Conservation (phyloP, 1,140 invertebrate species). For the Daktulosphaira vitifoliae region DNA sequence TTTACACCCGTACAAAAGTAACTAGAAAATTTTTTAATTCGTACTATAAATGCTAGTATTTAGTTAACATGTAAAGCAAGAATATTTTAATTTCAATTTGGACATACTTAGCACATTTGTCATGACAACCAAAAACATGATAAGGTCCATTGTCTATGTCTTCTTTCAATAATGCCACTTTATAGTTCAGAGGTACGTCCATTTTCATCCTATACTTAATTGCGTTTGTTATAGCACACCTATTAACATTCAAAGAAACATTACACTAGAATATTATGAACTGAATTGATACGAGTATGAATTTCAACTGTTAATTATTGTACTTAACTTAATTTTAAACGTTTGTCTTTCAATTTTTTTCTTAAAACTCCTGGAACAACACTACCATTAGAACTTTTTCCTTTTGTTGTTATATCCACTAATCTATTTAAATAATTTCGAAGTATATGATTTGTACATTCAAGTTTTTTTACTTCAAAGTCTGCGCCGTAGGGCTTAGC, state of each 20-base stretch:
- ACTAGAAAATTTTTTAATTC: neutral
- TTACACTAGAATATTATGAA: neutral
- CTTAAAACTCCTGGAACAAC: neutral
- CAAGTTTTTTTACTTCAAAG: conserved; percentile 1
- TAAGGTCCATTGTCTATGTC: neutral
- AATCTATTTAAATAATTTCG: conserved; percentile 3
- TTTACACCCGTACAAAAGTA: too few relatives aligned
- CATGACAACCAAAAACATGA: conserved; percentile 1
- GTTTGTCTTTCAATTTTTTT: neutral
- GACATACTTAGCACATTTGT: neutral
- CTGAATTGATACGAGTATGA: too few relatives aligned
- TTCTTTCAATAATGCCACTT: neutral
- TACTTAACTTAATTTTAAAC: neutral
- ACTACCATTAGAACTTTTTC: neutral
- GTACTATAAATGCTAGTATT: too few relatives aligned
- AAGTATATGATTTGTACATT: neutral
- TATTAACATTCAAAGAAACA: neutral
- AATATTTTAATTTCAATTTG: neutral
- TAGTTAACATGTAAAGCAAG: neutral
- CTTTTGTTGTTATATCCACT: neutral
- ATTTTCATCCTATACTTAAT: neutral
- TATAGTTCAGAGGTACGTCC: neutral
- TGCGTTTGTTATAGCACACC: neutral
- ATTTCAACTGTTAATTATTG: neutral
- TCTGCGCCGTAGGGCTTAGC: neutral